These are phyloP conservation scores for Melitaea cinxia DNA, from an alignment of 1,140 invertebrate genomes.

Conservation along the genomic window DNA sequence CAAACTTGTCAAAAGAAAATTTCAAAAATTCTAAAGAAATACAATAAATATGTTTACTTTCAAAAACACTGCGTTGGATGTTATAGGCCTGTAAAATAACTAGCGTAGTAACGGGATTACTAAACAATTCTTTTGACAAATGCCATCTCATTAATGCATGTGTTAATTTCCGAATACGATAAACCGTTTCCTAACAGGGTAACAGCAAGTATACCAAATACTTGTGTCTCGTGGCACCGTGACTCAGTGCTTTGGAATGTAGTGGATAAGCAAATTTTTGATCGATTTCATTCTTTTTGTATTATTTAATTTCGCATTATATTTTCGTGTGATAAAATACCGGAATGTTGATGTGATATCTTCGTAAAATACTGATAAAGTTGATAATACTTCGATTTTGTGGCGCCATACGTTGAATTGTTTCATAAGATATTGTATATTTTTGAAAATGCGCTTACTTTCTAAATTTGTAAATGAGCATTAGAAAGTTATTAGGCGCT, in stretches of 20 bases:
- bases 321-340: constrained; percentile 38
- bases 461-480: neutral
- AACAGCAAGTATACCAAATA: too few relatives aligned
- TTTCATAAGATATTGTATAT: neutral
- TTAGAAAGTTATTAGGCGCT: neutral
- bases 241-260: constrained; percentile 1
- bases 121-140: constrained; percentile 10
- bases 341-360: constrained; percentile 20
- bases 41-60: too few relatives aligned
- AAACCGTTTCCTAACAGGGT: constrained; percentile 7
- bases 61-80: neutral
- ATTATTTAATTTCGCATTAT: constrained; percentile 24
- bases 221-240: neutral
- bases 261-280: neutral
- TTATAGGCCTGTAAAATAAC: neutral
- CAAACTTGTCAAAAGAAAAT: too few relatives aligned
- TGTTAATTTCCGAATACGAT: constrained; percentile 6
- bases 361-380: constrained; percentile 13
- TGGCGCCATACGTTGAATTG: constrained; percentile 26
- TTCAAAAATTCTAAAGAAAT: neutral
- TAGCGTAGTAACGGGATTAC: constrained; percentile 10
- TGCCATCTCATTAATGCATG: constrained; percentile 23
- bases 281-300: constrained; percentile 2
- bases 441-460: neutral
- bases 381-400: constrained; percentile 33